These are phyloP conservation scores for Pantala flavescens DNA, from an alignment of 1,140 invertebrate genomes.

Conservation along the genomic window DNA sequence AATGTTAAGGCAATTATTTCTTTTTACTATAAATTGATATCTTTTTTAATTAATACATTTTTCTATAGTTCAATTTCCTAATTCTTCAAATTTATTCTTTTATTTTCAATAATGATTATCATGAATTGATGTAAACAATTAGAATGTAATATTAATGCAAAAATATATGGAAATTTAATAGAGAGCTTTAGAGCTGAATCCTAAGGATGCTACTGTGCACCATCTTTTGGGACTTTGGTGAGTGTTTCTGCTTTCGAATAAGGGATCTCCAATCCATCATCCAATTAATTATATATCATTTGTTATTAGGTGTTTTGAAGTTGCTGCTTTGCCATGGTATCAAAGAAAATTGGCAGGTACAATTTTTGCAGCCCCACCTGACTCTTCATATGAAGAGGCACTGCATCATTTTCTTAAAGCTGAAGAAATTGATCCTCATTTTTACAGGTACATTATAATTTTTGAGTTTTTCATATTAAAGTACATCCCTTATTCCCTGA, in stretches of 20 bases:
- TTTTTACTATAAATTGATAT: too few species aligned
- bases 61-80: too few species aligned
- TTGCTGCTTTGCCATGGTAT: conserved; percentile 70
- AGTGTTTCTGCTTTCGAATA: background rate
- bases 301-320: conserved; percentile 45
- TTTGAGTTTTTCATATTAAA: too few species aligned
- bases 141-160: too few species aligned
- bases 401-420: conserved; percentile 61
- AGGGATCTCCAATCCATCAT: too few species aligned
- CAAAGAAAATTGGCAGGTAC: conserved; percentile 63
- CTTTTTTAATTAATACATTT: too few species aligned
- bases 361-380: conserved; percentile 62
- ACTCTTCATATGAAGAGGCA: conserved; percentile 69
- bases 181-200: conserved; percentile 69
- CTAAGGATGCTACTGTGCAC: conserved; percentile 61
- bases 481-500: too few species aligned
- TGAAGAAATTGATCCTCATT: conserved; percentile 62
- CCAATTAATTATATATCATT: background rate
- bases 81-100: too few species aligned
- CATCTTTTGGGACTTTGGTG: conserved; percentile 59
- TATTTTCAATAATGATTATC: too few species aligned
- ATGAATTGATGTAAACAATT: too few species aligned
- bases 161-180: conserved; percentile 26
- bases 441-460: conserved; percentile 47
- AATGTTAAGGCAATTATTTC: too few species aligned